A percentile compares a stretch with the other conserved stretches of the same genome.
Conservation (phyloP, 2,797 vertebrate genomes). For the Cyprinodon diabolis region DNA sequence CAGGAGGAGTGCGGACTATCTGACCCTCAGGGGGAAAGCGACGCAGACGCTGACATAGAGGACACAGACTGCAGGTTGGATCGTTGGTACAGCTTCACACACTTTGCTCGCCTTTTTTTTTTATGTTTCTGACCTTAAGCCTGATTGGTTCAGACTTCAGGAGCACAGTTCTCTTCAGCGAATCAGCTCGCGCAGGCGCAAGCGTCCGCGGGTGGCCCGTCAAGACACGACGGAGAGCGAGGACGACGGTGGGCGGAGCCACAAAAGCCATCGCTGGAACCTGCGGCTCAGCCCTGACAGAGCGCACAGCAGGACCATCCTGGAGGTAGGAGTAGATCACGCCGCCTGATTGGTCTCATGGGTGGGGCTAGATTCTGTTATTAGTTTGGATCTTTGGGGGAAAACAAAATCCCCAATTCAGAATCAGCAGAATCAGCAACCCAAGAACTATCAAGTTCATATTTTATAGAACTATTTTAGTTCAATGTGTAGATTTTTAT, state of each 20-base stretch:
- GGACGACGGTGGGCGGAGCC: slow-evolving; percentile 80
- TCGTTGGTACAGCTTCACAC: not conserved
- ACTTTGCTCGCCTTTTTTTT: not conserved
- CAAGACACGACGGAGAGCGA: slow-evolving; percentile 86
- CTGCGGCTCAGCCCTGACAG: slow-evolving; percentile 80
- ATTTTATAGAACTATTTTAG: too few relatives aligned
- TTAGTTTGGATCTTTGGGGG: too few relatives aligned
- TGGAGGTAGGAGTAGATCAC: slow-evolving; percentile 64
- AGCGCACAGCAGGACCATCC: slow-evolving; percentile 76
- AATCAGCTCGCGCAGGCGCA: slow-evolving; percentile 82
- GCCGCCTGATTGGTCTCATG: not conserved
- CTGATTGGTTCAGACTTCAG: slow-evolving; percentile 69
- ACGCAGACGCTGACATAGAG: slow-evolving; percentile 84
- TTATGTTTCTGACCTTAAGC: slow-evolving; percentile 19
- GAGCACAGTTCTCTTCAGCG: slow-evolving; percentile 79
- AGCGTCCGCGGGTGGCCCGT: slow-evolving; percentile 74
- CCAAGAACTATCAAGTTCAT: too few relatives aligned
- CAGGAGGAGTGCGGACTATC: slow-evolving; percentile 81
- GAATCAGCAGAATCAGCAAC: too few relatives aligned
- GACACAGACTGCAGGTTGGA: slow-evolving; percentile 82
- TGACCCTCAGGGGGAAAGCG: slow-evolving; percentile 83
- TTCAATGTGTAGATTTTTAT: too few relatives aligned
- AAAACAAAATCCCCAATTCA: too few relatives aligned
- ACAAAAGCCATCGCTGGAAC: slow-evolving; percentile 80
- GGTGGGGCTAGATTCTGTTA: too few relatives aligned